Evolutionary conservation across 2,888 invertebrate species (phyloP), one percentile per base, ranked within the genome.

Genomic region (Lamproptera curius): DNA sequence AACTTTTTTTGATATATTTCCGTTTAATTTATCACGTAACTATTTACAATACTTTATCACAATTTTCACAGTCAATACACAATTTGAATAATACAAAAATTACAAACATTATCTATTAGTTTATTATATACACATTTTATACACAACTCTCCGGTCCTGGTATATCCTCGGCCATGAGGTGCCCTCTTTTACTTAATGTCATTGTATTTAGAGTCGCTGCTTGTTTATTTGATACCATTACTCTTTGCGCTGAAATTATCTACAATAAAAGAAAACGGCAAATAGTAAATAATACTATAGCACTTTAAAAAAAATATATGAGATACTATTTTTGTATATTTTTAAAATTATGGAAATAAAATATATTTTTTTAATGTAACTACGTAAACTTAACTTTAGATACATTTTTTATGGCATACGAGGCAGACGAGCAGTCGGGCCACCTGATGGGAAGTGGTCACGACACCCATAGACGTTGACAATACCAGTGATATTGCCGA

Each of bases 131-230:
- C 50, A 49, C 54, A 51, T 42, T 67, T 66, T 83, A 87, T 69
- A 87, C 87, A 78, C 87, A 87, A 67, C 87, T 87, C 57, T 87
- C 87, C 58, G 87, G 87, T 44, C 87, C 87, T 46, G 87, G 87
- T 53, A 87, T 84, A 58, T 86, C 86, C 63, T 87, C 87, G 0
- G 87, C 84, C 76, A 86, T 82, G 23, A 86, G 78, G 55, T 85
- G 86, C 54, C 84, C 85, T 66, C 87, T 67, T 63, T 84, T 83
- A 61, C 81, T 84, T 54, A 86, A 58, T 2, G 84, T 78, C 54
- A 77, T 65, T 16, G 67, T 74, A 17, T 74, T 73, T 49, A 76
- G 64, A 4, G 67, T 55, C 9, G 57, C 41, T 36, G 72, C 62
- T 44, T 62, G 71, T 54, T 80, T 81, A 61, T 68, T 78, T 38